phyloP scores from a whole-genome alignment of 2,797 vertebrate species.

The Morus bassanus region DNA sequence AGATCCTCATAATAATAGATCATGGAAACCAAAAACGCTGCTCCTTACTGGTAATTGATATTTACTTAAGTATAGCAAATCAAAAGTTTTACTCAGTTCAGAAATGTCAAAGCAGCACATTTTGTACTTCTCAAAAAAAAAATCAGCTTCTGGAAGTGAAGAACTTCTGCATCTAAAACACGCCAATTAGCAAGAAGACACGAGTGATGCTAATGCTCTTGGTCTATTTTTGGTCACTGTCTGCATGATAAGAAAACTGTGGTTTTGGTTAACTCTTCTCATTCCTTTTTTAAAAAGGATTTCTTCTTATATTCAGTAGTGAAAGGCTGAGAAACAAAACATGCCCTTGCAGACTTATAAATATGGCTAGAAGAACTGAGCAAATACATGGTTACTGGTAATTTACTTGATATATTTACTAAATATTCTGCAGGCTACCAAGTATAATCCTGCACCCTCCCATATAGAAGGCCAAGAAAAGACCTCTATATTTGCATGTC shows the following conservation, averaged over 20 bases:
- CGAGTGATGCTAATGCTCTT: slow-evolving; percentile 58
- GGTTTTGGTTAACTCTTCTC: slow-evolving; percentile 48
- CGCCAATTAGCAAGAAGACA: slow-evolving; percentile 77
- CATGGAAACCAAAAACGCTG: not conserved
- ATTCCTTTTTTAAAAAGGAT: not conserved
- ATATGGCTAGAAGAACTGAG: not conserved
- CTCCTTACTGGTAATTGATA: slow-evolving; percentile 50
- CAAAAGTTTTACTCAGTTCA: slow-evolving; percentile 74
- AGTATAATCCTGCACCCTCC: not conserved
- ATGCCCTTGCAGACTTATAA: not conserved
- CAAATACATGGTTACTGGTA: not conserved
- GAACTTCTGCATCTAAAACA: slow-evolving; percentile 81
- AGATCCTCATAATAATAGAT: not conserved
- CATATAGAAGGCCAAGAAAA: not conserved
- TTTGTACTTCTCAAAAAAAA: slow-evolving; percentile 45
- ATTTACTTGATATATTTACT: not conserved
- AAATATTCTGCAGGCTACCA: not conserved
- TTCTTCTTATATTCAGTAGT: not conserved
- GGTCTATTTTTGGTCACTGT: slow-evolving; percentile 75
- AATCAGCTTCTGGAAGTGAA: slow-evolving; percentile 70
- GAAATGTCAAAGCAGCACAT: slow-evolving; percentile 78
- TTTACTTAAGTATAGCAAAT: slow-evolving; percentile 61
- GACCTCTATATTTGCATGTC: not conserved
- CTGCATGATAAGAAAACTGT: slow-evolving; percentile 61
- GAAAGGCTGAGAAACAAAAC: not conserved